phyloP scores from a whole-genome alignment of 2,113 vertebrate genomes.

The human region DNA sequence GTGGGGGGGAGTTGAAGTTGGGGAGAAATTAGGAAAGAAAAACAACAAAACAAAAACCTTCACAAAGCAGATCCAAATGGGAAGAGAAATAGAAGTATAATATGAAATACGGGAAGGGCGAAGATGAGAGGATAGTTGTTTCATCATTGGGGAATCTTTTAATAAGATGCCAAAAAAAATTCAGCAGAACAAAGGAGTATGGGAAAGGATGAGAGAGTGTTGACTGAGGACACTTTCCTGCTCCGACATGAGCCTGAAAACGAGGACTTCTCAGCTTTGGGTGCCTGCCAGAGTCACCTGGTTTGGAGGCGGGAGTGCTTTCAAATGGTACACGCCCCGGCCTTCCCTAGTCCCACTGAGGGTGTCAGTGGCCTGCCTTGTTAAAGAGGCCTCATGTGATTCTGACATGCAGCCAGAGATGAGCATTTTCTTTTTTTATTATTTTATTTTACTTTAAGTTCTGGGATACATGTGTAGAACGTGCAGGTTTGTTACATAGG shows the following conservation, averaged over 20 bases:
- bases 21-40: slow-evolving; percentile 23
- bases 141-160: neutral
- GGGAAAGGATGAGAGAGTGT: neutral
- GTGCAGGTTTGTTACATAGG: too few species aligned
- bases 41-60: slow-evolving; percentile 67
- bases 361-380: too few species aligned
- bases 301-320: too few species aligned
- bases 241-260: neutral
- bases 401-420: neutral
- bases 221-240: neutral
- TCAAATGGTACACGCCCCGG: neutral
- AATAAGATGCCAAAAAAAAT: neutral
- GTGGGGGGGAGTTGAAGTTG: neutral
- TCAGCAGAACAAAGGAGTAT: neutral
- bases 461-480: too few species aligned
- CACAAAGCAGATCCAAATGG: slow-evolving; percentile 60
- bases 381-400: rapidly evolving
- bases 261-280: neutral
- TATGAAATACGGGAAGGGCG: slow-evolving; percentile 56
- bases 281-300: neutral
- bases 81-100: slow-evolving; percentile 37
- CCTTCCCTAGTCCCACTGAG: neutral
- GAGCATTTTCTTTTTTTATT: neutral
- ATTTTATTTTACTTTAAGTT: neutral
- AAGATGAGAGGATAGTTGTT: neutral